Evolutionary conservation across 2,113 vertebrate species (phyloP), one percentile per base, ranked within the genome.

Genomic region (Sinocyclocheilus maitianheensis): DNA sequence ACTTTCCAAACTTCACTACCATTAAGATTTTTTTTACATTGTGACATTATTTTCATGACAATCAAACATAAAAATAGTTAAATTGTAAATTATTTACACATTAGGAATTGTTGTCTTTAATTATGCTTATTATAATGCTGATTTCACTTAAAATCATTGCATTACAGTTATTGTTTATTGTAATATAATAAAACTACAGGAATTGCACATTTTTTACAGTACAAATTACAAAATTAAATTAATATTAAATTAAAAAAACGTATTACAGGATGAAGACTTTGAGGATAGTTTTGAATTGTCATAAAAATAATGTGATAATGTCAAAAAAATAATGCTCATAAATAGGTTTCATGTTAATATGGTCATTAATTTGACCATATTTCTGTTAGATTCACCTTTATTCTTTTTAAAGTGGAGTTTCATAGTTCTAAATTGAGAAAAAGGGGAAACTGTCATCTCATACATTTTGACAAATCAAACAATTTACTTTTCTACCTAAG

Each of bases 41-140:
- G n/a, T 75, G n/a, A 8, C 34, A 80, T 80, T 72, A 40, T 72
- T 80, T n/a, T 37, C 34, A 80, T 62, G 18, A 62, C 22, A 75
- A 3, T 75, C 43, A 13, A 75, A 5, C 72, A 46, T 12, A 75
- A 79, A 60, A n/a, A 20, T 22, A 43, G 3, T 77, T 20, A 1
- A 34, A 53, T 16, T 16, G 22, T 30, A 16, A 30, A 10, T 18
- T 14, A 12, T 37, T n/a, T 22, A 6, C 12, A 58, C 9, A 77
- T 51, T 18, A 53, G 9, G 16, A 34, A 34, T 34, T 8, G 2
- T 30, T 26, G 10, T 46, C 72, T 75, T 75, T 46, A 40, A 46
- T n/a, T n/a, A 46, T 46, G 72, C 12, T 1, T n/a, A 46, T 75
- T 24, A 2, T 12, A 48, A 5, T 46, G 37, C 22, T 46, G 40